Evolutionary conservation across 2,797 vertebrate species (phyloP), one percentile per base, ranked within the genome.

Genomic region (Alectoris magna): DNA sequence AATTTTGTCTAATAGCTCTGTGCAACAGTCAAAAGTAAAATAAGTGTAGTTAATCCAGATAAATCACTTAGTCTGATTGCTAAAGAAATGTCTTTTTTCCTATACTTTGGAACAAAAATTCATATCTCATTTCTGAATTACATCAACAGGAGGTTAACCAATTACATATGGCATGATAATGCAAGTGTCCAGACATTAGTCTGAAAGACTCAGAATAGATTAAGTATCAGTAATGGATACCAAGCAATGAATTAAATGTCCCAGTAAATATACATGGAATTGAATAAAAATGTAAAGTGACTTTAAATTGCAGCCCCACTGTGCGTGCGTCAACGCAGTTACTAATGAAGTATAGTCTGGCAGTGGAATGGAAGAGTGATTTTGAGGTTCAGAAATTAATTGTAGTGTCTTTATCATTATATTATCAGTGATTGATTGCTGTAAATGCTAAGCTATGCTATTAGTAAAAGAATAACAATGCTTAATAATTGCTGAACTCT

Each of bases 331-430:
- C 6, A 5, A 36, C 67, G 55, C 66, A 43, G 31, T 58, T 84
- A 67, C 43, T 87, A 79, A 84, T 1, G 19, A 63, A 82, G 56
- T 39, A 11, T 77, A 11, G 73, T 78, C 49, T 90, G 43, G 13
- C 36, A 74, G 78, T 71, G 76, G 68, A 82, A 62, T n/a, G 44
- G 27, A 89, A 87, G 36, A 56, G 43, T 64, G 73, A 84, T 88
- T 81, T 44, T 87, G 39, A 93, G 78, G 93, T 74, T 46, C 63
- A 88, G 63, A 79, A 95, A 93, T 93, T 88, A 95, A 91, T 85
- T 10, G 13, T 53, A 22, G 29, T 79, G 53, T 70, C 87, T 95
- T 91, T 87, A 78, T 88, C 75, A 56, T 59, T 83, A 68, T 59
- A 51, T 88, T 92, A 84, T 81, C 84, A 51, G 23, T 76, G 88